Conservation (phyloP, 2,113 vertebrate species). For the Nymphicus hollandicus region DNA sequence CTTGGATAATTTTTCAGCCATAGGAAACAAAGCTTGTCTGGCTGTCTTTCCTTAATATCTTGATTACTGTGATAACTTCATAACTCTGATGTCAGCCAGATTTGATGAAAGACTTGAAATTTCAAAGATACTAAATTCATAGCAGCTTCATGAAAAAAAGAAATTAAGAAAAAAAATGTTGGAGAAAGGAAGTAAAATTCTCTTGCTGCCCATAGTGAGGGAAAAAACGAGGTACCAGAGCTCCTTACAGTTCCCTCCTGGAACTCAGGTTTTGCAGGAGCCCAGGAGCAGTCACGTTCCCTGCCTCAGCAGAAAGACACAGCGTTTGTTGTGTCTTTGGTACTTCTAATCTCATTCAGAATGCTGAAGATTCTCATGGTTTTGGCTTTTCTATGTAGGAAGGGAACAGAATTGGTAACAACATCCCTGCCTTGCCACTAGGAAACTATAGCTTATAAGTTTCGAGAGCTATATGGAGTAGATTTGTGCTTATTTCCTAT, state of each 20-base stretch:
- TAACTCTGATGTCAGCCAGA: not conserved
- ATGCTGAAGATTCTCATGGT: not conserved
- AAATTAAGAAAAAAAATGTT: not conserved
- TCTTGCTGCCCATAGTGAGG: not conserved
- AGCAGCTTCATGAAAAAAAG: not conserved
- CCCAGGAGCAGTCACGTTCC: not conserved
- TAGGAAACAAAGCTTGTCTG: not conserved
- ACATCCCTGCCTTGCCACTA: not conserved
- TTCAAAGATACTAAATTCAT: not conserved
- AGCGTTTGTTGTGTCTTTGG: not conserved
- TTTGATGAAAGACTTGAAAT: not conserved
- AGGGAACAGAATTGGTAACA: not conserved
- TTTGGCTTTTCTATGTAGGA: not conserved
- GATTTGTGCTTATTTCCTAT: not conserved
- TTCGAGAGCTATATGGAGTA: not conserved
- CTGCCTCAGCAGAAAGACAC: not conserved
- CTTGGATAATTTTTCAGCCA: not conserved
- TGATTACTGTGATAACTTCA: not conserved
- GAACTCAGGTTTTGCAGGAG: not conserved
- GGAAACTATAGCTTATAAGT: not conserved
- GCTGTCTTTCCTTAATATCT: not conserved
- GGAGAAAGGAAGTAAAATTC: not conserved
- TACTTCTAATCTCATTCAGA: not conserved
- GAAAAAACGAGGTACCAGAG: accelerated
- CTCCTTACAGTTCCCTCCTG: not conserved